phyloP scores from a whole-genome alignment of 2,113 vertebrate genomes.

The Ailurus styani region DNA sequence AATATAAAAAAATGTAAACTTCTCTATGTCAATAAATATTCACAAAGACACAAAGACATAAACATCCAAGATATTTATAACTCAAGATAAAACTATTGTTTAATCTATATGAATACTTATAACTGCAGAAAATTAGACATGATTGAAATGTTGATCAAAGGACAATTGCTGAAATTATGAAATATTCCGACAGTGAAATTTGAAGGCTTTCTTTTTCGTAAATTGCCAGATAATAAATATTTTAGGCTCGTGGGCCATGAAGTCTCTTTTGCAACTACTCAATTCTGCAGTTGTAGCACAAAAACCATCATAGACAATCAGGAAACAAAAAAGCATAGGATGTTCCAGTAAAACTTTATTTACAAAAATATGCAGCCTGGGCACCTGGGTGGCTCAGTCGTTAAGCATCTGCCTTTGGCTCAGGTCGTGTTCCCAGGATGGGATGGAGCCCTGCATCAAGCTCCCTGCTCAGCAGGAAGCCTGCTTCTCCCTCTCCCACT shows the following conservation, averaged over 20 bases:
- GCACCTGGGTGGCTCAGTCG: too few species aligned
- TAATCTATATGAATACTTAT: not conserved
- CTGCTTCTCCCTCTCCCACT: too few species aligned
- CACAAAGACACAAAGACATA: not conserved
- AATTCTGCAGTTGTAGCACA: not conserved
- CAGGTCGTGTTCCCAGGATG: too few species aligned
- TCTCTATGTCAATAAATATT: not conserved
- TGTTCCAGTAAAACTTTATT: not conserved
- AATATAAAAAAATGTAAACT: not conserved
- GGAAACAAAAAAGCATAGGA: not conserved
- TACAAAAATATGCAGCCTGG: not conserved
- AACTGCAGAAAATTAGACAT: not conserved
- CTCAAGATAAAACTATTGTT: not conserved
- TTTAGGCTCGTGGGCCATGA: not conserved
- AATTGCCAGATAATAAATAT: not conserved
- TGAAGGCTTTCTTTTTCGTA: not conserved
- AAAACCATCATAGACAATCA: not conserved
- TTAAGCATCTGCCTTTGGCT: too few species aligned
- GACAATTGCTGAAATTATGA: not conserved
- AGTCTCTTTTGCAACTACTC: not conserved
- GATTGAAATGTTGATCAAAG: not conserved
- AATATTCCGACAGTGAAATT: not conserved
- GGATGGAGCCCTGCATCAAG: too few species aligned
- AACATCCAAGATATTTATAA: not conserved
- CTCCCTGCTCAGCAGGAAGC: too few species aligned